A percentile compares a stretch with the other conserved stretches of the same genome.
Conservation (phyloP, 2,797 vertebrate genomes). For the Garrulus glandarius region DNA sequence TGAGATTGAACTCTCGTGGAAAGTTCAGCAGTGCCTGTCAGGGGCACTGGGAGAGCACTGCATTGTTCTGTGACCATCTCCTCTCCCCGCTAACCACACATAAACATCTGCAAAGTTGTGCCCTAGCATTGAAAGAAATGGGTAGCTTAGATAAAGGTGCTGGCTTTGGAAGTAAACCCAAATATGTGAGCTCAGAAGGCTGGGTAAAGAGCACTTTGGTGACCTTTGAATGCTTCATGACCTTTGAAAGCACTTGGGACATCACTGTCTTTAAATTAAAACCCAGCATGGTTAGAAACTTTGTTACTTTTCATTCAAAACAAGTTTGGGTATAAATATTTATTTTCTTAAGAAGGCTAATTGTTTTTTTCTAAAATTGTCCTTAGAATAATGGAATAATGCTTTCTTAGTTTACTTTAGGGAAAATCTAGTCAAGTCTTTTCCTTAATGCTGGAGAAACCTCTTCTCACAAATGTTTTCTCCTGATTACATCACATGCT, state of each 20-base stretch:
- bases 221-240: neutral
- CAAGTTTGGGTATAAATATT: neutral
- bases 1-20: neutral
- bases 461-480: neutral
- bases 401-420: neutral
- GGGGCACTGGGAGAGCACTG: neutral
- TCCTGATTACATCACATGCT: neutral
- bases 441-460: neutral
- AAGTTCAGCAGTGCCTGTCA: neutral
- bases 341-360: neutral
- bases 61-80: neutral
- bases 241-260: neutral
- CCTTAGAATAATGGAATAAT: neutral
- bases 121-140: neutral
- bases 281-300: neutral
- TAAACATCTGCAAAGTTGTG: neutral
- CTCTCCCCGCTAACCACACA: neutral
- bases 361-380: neutral
- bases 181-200: neutral
- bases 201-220: neutral
- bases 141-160: neutral
- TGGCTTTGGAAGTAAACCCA: neutral
- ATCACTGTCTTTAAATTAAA: neutral
- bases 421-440: neutral
- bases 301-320: neutral